phyloP scores from a whole-genome alignment of 2,888 invertebrate genomes.

The Pyrrhia umbra region DNA sequence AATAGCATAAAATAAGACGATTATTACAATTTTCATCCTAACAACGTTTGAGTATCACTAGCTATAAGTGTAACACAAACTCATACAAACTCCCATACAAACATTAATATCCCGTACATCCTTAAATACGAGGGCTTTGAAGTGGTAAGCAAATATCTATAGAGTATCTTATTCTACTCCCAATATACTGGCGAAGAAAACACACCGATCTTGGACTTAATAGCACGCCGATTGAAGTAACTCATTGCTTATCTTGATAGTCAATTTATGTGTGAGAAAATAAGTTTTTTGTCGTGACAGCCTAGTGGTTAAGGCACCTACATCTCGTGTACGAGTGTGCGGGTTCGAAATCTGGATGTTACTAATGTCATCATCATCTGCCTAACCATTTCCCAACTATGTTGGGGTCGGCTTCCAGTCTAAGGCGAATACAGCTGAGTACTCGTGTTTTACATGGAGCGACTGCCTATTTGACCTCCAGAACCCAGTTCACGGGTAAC shows the following conservation, averaged over 20 bases:
- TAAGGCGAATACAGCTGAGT: too few relatives aligned
- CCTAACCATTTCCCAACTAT: too few relatives aligned
- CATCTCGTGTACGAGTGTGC: too few relatives aligned
- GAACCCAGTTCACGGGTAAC: too few relatives aligned
- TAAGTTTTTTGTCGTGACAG: background rate
- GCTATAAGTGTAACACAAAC: slow-evolving; percentile 27
- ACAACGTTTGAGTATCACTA: slow-evolving; percentile 21
- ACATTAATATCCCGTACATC: slow-evolving; percentile 32
- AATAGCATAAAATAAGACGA: background rate
- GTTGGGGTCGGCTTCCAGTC: too few relatives aligned
- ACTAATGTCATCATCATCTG: too few relatives aligned
- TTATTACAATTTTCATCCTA: slow-evolving; percentile 13
- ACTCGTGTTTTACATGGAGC: too few relatives aligned
- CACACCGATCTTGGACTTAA: slow-evolving; percentile 37
- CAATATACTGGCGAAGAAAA: slow-evolving; percentile 33
- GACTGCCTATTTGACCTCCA: too few relatives aligned
- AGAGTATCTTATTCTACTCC: slow-evolving; percentile 30
- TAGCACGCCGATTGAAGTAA: slow-evolving; percentile 11
- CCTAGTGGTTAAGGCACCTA: too few relatives aligned
- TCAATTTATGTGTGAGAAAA: slow-evolving; percentile 6
- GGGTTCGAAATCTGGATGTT: too few relatives aligned
- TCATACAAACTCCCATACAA: slow-evolving; percentile 19
- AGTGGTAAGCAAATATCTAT: slow-evolving; percentile 44
- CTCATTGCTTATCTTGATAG: slow-evolving; percentile 28
- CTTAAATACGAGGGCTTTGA: slow-evolving; percentile 8